phyloP scores from a whole-genome alignment of 37 sponge, comb jelly and placozoan genomes.

The Spongia lamella region DNA sequence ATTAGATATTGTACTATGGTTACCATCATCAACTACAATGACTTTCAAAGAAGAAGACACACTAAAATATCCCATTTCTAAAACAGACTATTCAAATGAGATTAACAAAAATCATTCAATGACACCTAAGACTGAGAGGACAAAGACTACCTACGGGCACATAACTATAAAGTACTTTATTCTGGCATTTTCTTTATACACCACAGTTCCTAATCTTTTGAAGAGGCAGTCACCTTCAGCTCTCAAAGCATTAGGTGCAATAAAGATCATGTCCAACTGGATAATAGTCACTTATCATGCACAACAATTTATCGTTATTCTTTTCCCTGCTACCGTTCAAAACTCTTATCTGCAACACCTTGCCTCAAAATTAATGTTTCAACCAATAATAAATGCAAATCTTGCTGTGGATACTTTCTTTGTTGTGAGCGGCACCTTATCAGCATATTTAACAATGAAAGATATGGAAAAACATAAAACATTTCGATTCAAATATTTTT shows the following conservation, averaged over 20 bases:
- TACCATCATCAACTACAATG: no score
- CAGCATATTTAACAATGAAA: conserved; percentile 62
- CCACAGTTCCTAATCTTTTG: conserved; percentile 35
- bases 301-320: no score
- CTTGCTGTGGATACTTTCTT: conserved; percentile 77
- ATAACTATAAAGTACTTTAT: conserved; percentile 3
- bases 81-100: no score
- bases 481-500: conserved; percentile 63
- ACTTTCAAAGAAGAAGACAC: no score
- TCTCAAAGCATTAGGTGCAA: conserved; percentile 67
- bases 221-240: conserved; percentile 56
- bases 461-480: conserved; percentile 53
- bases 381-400: conserved; percentile 59
- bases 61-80: no score
- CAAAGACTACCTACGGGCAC: no score
- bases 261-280: conserved; percentile 70
- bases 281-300: conserved; percentile 71
- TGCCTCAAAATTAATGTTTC: conserved; percentile 37
- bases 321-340: no score
- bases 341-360: conserved; percentile 6
- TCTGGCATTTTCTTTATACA: conserved; percentile 53
- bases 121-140: no score
- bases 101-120: no score
- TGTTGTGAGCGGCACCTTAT: conserved; percentile 77
- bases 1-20: no score